Percentiles rank a stretch among this genome's conserved stretches.
phyloP scores from a whole-genome alignment of 2,113 vertebrate species.

The Anhinga anhinga region DNA sequence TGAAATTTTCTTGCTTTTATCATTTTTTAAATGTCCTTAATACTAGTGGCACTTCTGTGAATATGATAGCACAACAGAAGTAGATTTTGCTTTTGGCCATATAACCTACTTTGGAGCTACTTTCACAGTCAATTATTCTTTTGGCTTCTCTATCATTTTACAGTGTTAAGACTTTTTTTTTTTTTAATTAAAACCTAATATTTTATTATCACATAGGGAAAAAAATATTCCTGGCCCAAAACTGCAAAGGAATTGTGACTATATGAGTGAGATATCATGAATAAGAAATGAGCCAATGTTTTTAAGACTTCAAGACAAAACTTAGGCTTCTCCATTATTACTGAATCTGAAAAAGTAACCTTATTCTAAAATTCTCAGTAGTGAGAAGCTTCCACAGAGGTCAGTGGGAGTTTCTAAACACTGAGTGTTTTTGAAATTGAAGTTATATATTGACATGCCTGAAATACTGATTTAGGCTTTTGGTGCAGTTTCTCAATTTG shows the following conservation, averaged over 20 bases:
- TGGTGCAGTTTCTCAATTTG: not conserved
- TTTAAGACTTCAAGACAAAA: not conserved
- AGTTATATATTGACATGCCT: not conserved
- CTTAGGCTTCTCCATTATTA: not conserved
- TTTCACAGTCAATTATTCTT: slow-evolving; percentile 21
- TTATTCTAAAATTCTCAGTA: not conserved
- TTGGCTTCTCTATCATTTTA: not conserved
- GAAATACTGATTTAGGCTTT: not conserved
- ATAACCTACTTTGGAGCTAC: slow-evolving; percentile 36
- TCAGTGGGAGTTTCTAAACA: not conserved
- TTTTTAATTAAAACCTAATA: not conserved
- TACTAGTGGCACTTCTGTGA: not conserved
- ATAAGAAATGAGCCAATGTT: not conserved
- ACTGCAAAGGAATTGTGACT: not conserved
- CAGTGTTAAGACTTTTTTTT: not conserved
- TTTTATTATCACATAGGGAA: not conserved
- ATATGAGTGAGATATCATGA: not conserved
- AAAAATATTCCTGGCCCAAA: not conserved
- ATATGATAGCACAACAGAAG: not conserved
- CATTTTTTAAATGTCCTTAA: not conserved
- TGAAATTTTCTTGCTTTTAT: not conserved
- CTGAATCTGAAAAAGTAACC: not conserved
- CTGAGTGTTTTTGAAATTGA: not conserved
- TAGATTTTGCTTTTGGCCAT: not conserved
- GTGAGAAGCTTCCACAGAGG: not conserved